Conservation (phyloP, 2,113 vertebrate species). For the Ascaphus truei region DNA sequence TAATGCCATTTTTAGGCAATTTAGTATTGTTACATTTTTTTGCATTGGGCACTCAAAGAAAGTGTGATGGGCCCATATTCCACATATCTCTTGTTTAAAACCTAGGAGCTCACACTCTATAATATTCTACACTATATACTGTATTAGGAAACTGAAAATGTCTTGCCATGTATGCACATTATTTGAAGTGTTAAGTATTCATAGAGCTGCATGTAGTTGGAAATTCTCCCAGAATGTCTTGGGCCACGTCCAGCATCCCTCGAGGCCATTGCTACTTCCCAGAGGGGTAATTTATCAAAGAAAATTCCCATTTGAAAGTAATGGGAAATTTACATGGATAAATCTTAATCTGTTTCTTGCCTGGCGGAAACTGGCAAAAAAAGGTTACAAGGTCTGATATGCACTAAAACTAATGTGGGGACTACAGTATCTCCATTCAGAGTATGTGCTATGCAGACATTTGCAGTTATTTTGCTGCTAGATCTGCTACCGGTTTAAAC, state of each 20-base stretch:
- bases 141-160: too few relatives aligned
- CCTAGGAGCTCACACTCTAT: too few relatives aligned
- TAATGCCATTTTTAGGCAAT: too few relatives aligned
- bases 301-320: background rate
- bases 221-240: constrained; percentile 15
- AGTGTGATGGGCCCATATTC: too few relatives aligned
- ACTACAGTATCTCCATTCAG: too few relatives aligned
- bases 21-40: too few relatives aligned
- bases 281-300: constrained; percentile 21
- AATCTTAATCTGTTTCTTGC: background rate
- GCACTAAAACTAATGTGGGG: too few relatives aligned
- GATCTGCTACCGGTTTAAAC: too few relatives aligned
- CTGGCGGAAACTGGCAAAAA: background rate
- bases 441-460: too few relatives aligned
- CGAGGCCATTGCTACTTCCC: background rate
- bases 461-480: background rate
- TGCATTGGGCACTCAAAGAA: too few relatives aligned
- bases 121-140: too few relatives aligned
- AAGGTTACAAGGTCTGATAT: background rate
- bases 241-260: constrained; percentile 15
- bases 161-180: background rate
- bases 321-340: background rate
- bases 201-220: constrained; percentile 5
- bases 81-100: too few relatives aligned
- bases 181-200: constrained; percentile 15